Evolutionary conservation across 2,797 vertebrate species (phyloP), one percentile per base, ranked within the genome.

Genomic region (Argya squamiceps): DNA sequence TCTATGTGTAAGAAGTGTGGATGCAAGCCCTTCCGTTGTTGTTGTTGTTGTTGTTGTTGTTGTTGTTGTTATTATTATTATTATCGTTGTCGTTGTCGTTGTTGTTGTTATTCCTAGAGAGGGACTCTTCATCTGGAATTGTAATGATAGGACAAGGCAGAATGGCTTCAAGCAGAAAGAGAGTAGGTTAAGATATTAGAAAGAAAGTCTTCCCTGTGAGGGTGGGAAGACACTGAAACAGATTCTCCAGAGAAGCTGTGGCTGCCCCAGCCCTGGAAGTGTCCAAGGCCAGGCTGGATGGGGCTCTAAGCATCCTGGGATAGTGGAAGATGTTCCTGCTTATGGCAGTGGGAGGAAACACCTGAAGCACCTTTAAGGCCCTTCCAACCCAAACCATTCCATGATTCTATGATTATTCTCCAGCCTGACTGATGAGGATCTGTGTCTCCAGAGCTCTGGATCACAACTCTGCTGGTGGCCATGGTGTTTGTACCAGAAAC

Each of bases 281-380:
- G 41, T n/a, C 10, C 36, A 41, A 53, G 23, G n/a, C 44, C n/a
- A 24, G 52, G 29, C 1, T 80, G 76, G 29, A 59, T 6, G 10
- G 7, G 27, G 11, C 15, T 75, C 15, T 23, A 41, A 55, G 63
- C 36, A 68, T 0, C 4, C 15, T 43, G 32, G 41, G 4, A 13
- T 43, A 24, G 12, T n/a, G 32, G 43, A 21, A 82, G 32, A 2
- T 47, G 43, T 27, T 15, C 43, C 27, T 79, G 43, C 18, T 2
- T 34, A 43, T 17, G 19, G 27, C 22, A 74, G 26, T 9, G 8
- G 12, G 2, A 18, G 34, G 12, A 22, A 60, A 68, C 0, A 0
- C n/a, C n/a, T n/a, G n/a, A n/a, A n/a, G n/a, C n/a, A n/a, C 49
- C 17, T 56, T 56, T 22, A 44, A 69, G 36, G 49, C 5, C 29